These are phyloP conservation scores for Epinotia nisella DNA, from an alignment of 2,888 invertebrate genomes.

Conservation along the genomic window DNA sequence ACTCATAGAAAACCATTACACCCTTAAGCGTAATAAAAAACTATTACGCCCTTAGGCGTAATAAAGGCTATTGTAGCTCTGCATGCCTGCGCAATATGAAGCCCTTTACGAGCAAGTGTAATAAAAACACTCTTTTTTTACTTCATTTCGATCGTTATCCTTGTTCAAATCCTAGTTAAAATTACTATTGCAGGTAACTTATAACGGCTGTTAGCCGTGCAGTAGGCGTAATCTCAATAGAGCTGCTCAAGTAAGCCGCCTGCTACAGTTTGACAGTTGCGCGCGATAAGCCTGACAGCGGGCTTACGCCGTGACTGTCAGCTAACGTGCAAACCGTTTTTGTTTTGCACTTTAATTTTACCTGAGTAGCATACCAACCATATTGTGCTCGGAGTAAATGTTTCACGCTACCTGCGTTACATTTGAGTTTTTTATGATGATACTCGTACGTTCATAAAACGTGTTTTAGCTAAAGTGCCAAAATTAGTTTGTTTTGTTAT, in stretches of 20 bases:
- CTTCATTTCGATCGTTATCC: not conserved
- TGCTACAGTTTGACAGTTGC: constrained; percentile 39
- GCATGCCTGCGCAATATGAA: too few species aligned
- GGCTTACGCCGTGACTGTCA: constrained; percentile 22
- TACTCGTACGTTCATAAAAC: too few species aligned
- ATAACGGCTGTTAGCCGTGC: constrained; percentile 2
- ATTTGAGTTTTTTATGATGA: not conserved
- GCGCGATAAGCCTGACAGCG: constrained; percentile 33
- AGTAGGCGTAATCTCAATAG: constrained; percentile 23
- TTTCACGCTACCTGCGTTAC: not conserved
- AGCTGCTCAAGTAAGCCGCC: constrained; percentile 14
- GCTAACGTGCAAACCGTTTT: constrained; percentile 9
- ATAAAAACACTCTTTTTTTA: too few species aligned
- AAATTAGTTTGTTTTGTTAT: too few species aligned
- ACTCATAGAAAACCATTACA: too few species aligned
- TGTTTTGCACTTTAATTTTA: constrained; percentile 1
- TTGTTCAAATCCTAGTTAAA: not conserved
- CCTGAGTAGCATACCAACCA: not conserved
- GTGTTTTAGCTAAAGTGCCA: too few species aligned
- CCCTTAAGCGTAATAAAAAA: too few species aligned
- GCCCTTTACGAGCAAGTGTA: too few species aligned
- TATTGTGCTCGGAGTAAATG: not conserved
- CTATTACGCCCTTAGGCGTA: too few species aligned
- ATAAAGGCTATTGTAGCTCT: too few species aligned
- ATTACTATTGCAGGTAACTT: not conserved